Percentiles rank a stretch among this genome's conserved stretches.
Evolutionary conservation across 2,113 vertebrate genomes (phyloP).

Genomic region (Neodontobutis hainanensis): DNA sequence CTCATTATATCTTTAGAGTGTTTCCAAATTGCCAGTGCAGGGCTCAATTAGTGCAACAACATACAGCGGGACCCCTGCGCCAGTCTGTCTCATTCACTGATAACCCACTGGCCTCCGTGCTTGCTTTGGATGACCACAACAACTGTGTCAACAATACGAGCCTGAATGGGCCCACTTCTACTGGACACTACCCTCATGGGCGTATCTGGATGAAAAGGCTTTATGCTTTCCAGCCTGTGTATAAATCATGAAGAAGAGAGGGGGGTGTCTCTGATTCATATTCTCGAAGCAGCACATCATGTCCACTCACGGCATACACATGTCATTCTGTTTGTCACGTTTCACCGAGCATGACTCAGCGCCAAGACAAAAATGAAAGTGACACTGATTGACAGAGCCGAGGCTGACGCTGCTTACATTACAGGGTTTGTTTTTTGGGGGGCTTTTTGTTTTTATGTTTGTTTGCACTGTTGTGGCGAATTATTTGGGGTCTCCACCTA

Average conservation of each 20-base stretch:
- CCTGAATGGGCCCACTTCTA: slow-evolving; percentile 44
- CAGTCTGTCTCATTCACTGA: slow-evolving; percentile 74
- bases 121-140: slow-evolving; percentile 65
- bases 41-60: slow-evolving; percentile 61
- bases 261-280: neutral
- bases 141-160: slow-evolving; percentile 68
- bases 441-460: neutral
- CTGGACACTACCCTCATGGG: slow-evolving; percentile 31
- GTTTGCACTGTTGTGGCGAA: neutral
- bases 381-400: neutral
- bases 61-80: slow-evolving; percentile 50
- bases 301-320: slow-evolving; percentile 16
- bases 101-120: slow-evolving; percentile 67
- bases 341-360: slow-evolving; percentile 24
- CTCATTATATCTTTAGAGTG: slow-evolving; percentile 62
- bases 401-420: neutral
- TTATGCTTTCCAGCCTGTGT: neutral
- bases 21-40: slow-evolving; percentile 39
- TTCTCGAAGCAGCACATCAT: slow-evolving; percentile 2
- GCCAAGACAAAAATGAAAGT: slow-evolving; percentile 8
- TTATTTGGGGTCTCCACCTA: neutral
- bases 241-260: slow-evolving; percentile 1
- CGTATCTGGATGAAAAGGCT: neutral
- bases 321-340: slow-evolving; percentile 18
- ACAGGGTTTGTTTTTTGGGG: neutral